Evolutionary conservation across 2,113 vertebrate genomes (phyloP), one percentile per base, ranked within the genome.

Genomic region (Pachyramphus minor): DNA sequence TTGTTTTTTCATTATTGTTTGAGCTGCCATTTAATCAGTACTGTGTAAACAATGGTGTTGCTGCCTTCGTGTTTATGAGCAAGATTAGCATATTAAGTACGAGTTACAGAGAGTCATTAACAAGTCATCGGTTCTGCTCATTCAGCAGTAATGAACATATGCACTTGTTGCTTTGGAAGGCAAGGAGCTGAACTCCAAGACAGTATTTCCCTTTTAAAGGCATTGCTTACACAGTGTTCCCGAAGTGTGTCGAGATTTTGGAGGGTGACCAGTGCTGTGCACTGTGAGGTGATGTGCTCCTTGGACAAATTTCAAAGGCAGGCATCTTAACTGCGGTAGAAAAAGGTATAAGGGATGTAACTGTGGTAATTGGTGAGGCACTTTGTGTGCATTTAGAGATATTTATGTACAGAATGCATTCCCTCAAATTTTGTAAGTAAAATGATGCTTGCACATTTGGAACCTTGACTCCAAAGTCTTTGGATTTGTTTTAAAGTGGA

Each of bases 71-170:
- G 44, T 64, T 86, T 82, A 69, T 79, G 13, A 84, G 41, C 28
- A 86, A 89, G 69, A 90, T 92, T 80, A 90, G 30, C 59, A n/a
- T 86, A 71, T 64, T 68, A 89, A 89, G 35, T 31, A 49, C 84
- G 75, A 92, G 37, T 90, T 92, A 75, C 2, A 87, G 77, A 75
- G 56, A 85, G 73, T 59, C 52, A 53, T 86, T 78, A 90, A 28
- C 49, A 94, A 96, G 49, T 87, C 45, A 20, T 78, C 11, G 25
- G 24, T 89, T 92, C 44, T 92, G 72, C 64, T 75, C 47, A 8
- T 85, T 94, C 60, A 45, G 79, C 92, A 72, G 47, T 84, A 90
- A 59, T 44, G 60, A 86, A 37, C 35, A 13, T 8, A n/a, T 42
- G 21, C 22, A 17, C 18, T 94, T 85, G 19, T 28, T 90, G 23